Conservation (phyloP, 2,888 invertebrate species). For the Phengaris arion region DNA sequence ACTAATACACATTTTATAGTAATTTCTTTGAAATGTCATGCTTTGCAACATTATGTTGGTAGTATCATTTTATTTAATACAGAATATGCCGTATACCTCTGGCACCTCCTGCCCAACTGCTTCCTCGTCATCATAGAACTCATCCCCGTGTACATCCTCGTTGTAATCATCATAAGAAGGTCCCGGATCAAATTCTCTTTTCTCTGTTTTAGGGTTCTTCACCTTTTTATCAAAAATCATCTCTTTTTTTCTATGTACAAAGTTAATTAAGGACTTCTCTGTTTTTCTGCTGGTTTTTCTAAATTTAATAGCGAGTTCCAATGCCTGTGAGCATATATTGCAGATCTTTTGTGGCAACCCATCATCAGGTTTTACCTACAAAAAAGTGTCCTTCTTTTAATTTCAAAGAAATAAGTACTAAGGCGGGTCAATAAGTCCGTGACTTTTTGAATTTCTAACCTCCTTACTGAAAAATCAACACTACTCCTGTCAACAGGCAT, state of each 20-base stretch:
- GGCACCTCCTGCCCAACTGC: conserved; percentile 31
- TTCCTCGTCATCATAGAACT: conserved; percentile 40
- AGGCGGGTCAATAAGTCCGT: too few species aligned
- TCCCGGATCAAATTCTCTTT: conserved; percentile 34
- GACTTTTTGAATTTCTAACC: too few species aligned
- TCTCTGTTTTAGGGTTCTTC: conserved; percentile 30
- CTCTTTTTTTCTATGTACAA: conserved; percentile 42
- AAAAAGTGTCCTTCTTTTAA: conserved; percentile 31
- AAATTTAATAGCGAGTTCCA: conserved; percentile 54
- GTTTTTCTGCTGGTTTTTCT: conserved; percentile 54
- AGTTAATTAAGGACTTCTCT: conserved; percentile 49
- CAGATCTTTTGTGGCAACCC: conserved; percentile 66
- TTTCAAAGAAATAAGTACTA: background rate
- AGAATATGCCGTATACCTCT: conserved; percentile 32
- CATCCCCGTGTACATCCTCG: conserved; percentile 48
- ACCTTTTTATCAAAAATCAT: conserved; percentile 34
- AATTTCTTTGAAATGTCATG: too few species aligned
- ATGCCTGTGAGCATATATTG: conserved; percentile 47
- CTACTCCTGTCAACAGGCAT: too few species aligned
- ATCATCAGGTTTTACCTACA: conserved; percentile 60
- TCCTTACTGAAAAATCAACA: too few species aligned
- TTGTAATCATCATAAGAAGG: conserved; percentile 38
- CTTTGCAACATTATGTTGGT: too few species aligned
- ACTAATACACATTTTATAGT: too few species aligned
- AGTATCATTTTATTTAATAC: too few species aligned